Evolutionary conservation across 1,140 invertebrate genomes (phyloP).

Genomic region (Cydia amplana): DNA sequence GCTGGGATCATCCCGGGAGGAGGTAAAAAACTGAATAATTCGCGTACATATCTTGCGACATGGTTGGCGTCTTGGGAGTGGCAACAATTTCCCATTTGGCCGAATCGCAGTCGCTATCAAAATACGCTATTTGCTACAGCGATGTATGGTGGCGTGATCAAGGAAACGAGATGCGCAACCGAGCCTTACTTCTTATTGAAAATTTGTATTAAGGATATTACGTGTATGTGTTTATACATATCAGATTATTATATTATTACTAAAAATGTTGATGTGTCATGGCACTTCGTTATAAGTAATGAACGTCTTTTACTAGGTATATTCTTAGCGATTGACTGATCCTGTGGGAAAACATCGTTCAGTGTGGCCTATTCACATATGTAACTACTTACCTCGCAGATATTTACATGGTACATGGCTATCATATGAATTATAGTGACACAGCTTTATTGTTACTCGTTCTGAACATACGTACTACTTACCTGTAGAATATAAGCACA

Average conservation of each 20-base stretch:
- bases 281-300: too few relatives aligned
- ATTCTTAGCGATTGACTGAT: too few relatives aligned
- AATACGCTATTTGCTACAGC: constrained; percentile 55
- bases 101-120: constrained; percentile 51
- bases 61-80: constrained; percentile 59
- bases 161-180: neutral
- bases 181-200: constrained; percentile 12
- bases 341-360: too few relatives aligned
- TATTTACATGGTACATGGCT: too few relatives aligned
- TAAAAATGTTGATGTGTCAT: too few relatives aligned
- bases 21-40: constrained; percentile 72
- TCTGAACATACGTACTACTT: too few relatives aligned
- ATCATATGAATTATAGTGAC: too few relatives aligned
- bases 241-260: neutral
- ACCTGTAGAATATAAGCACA: too few relatives aligned
- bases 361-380: too few relatives aligned
- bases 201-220: constrained; percentile 35
- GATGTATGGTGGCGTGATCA: constrained; percentile 49
- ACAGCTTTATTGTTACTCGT: too few relatives aligned
- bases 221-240: neutral
- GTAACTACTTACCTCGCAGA: too few relatives aligned
- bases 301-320: too few relatives aligned
- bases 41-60: constrained; percentile 63
- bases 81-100: constrained; percentile 69
- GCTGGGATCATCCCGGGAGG: constrained; percentile 51